phyloP scores from a whole-genome alignment of 2,113 vertebrate species.

The Miniopterus natalensis region DNA sequence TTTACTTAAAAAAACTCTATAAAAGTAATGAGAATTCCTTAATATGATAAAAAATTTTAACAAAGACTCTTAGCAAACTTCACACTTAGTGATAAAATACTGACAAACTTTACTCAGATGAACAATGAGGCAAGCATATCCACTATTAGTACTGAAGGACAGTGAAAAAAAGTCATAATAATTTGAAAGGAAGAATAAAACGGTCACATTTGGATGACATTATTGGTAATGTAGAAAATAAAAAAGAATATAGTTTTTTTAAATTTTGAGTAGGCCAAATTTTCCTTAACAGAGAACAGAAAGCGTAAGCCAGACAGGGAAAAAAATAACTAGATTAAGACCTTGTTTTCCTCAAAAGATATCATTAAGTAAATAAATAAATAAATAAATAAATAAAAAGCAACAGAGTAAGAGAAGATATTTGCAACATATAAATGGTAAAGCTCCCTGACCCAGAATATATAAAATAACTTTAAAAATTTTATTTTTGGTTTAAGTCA shows the following conservation, averaged over 20 bases:
- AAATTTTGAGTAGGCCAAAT: neutral
- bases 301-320: neutral
- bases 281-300: neutral
- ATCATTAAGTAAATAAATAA: neutral
- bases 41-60: neutral
- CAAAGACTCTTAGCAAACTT: neutral
- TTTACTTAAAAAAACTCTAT: neutral
- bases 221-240: neutral
- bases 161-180: neutral
- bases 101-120: neutral
- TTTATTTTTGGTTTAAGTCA: neutral
- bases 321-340: neutral
- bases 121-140: neutral
- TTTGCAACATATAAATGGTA: neutral
- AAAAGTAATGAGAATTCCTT: neutral
- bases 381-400: neutral
- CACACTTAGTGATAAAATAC: neutral
- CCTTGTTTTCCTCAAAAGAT: neutral
- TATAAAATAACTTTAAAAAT: neutral
- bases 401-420: neutral
- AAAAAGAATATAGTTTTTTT: neutral
- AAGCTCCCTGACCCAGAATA: neutral
- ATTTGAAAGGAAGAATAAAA: slow-evolving; percentile 10
- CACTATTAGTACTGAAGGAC: neutral
- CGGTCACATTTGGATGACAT: neutral